These are phyloP conservation scores for Siderastrea siderea DNA, from an alignment of 92 coral and sea anemone genomes.

Conservation along the genomic window DNA sequence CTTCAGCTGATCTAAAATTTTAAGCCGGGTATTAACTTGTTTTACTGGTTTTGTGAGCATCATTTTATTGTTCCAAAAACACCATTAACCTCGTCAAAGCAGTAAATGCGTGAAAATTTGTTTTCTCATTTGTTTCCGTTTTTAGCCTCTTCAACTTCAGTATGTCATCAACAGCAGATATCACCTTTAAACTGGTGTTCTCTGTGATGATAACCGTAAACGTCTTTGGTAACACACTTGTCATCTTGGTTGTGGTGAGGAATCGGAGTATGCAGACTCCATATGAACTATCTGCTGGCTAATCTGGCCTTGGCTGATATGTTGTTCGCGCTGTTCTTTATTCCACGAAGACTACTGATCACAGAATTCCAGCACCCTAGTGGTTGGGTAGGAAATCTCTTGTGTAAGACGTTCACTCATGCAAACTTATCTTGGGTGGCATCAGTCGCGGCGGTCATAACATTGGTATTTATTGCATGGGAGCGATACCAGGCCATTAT, in stretches of 20 bases:
- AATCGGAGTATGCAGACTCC: slow-evolving; percentile 68
- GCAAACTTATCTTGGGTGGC: slow-evolving; percentile 67
- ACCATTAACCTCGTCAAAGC: too few species aligned
- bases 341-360: slow-evolving; percentile 45
- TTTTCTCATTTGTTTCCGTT: too few species aligned
- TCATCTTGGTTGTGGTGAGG: slow-evolving; percentile 59
- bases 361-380: slow-evolving; percentile 64
- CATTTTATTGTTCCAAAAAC: too few species aligned
- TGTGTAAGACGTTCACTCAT: slow-evolving; percentile 64
- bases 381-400: slow-evolving; percentile 52
- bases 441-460: slow-evolving; percentile 56
- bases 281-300: slow-evolving; percentile 74
- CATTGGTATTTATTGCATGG: slow-evolving; percentile 68
- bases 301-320: slow-evolving; percentile 72
- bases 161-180: slow-evolving; percentile 25
- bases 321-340: slow-evolving; percentile 46
- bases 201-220: slow-evolving; percentile 41
- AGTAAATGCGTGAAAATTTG: too few species aligned
- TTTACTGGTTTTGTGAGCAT: too few species aligned
- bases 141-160: background rate
- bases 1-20: too few species aligned
- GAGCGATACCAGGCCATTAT: slow-evolving; percentile 76
- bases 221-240: slow-evolving; percentile 60
- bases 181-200: slow-evolving; percentile 35
- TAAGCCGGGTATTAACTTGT: too few species aligned